Evolutionary conservation across 2,797 vertebrate species (phyloP), one percentile per base, ranked within the genome.

Genomic region (Chelon auratus): DNA sequence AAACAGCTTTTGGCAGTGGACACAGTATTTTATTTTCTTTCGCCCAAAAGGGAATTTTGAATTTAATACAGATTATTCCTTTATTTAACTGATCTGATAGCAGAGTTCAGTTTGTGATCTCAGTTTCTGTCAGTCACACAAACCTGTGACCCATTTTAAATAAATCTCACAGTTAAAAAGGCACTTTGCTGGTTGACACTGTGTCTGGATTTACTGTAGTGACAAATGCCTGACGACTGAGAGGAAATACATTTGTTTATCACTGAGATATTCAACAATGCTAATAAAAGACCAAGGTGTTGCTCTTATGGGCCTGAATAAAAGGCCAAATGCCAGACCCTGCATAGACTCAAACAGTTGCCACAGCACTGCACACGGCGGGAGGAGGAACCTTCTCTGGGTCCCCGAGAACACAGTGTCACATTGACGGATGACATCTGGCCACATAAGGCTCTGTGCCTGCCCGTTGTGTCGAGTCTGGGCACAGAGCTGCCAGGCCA

Each of bases 331-430:
- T 54, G 45, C 24, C 56, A 65, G 57, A 40, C 11, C 26, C 37
- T 39, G 47, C 24, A 68, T 22, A 63, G 14, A 68, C 2, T 1
- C 68, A 65, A 57, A 50, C 72, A 75, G 62, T 68, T 78, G 70
- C 63, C 18, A 9, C 47, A 62, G 51, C 14, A 12, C 48, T 15
- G 15, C 26, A 45, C 36, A 17, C 11, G 17, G 18, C 47, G 14
- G 36, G 24, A 62, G 47, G 2, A 40, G 20, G 39, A n/a, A 30
- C 13, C 9, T 37, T 60, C 7, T 30, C 7, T 30, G 1, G 0
- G 26, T 59, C 20, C 26, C 22, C n/a, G 18, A 10, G 43, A 66
- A 51, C 24, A 78, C 45, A 7, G 17, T 65, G 62, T 72, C 39
- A 0, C 55, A 3, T 24, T 26, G 55, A 50, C 58, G 22, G 22